Evolutionary conservation across 2,888 invertebrate genomes (phyloP), one percentile per base, ranked within the genome.

Genomic region (Apamea anceps): DNA sequence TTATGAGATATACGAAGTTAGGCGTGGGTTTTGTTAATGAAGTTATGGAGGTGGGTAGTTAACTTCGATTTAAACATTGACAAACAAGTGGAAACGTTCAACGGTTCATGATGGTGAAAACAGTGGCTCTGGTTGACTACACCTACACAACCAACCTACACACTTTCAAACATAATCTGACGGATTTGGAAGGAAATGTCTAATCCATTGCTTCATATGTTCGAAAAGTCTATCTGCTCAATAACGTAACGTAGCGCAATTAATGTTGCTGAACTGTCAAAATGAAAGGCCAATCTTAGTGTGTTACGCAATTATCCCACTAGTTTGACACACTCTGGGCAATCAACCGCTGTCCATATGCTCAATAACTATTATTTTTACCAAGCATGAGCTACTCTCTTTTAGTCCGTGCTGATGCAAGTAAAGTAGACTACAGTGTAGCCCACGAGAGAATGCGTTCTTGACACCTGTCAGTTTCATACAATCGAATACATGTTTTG

Each of bases 1-100:
- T 77, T 80, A 75, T 66, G 71, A 57, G 81, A 77, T 88, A 37
- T n/a, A 37, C 37, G 51, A 77, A 85, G 73, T 85, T 66, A 57
- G 66, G 21, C 51, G 65, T 32, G 45, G 21, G 25, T 54, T 81
- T 75, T 60, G 32, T n/a, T 42, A 70, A n/a, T 51, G 42, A 81
- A 79, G 81, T 62, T 81, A 48, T 48, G 45, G 18, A 57, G n/a
- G 73, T 63, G 21, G 1, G 42, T 72, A 32, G 42, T 73, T 57
- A 57, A 57, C 25, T 28, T 18, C 3, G 45, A 18, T 82, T 57
- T 18, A n/a, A 63, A 21, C 7, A 32, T 32, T 32, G 48, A 32
- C 15, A 37, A 76, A 62, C 76, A 48, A 48, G 3, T 0, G 32
- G 18, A 51, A 18, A 18, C 51, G 6, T 28, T 73, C 2, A 18